A percentile compares a stretch with the other conserved stretches of the same genome.
phyloP scores from a whole-genome alignment of 2,113 vertebrate genomes.

The Nannobrachium achirus region DNA sequence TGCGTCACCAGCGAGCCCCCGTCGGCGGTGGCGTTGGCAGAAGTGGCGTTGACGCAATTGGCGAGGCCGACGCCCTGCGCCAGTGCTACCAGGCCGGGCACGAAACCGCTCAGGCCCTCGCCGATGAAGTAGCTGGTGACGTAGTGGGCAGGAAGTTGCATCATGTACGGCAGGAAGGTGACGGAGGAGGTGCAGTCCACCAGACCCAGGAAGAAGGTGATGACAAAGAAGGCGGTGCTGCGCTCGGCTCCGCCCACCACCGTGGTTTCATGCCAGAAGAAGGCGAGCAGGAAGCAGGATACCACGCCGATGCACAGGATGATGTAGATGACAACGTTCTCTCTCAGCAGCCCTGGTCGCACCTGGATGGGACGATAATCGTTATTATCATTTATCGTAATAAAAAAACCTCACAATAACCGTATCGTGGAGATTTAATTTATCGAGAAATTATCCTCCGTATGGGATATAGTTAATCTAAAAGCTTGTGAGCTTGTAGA shows the following conservation, averaged over 20 bases:
- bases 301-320: constrained; percentile 80
- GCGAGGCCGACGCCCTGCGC: constrained; percentile 88
- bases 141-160: constrained; percentile 85
- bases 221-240: constrained; percentile 87
- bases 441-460: no score
- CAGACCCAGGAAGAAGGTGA: constrained; percentile 91
- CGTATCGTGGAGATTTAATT: no score
- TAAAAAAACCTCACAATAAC: no score
- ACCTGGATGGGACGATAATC: no score
- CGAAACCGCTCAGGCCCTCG: constrained; percentile 91
- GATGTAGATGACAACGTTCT: constrained; percentile 79
- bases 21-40: constrained; percentile 26
- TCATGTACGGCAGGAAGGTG: constrained; percentile 97
- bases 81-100: constrained; percentile 87
- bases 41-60: constrained; percentile 80
- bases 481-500: no score
- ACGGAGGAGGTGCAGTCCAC: constrained; percentile 97
- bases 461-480: no score
- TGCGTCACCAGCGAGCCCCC: constrained; percentile 40
- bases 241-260: constrained; percentile 59
- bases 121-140: constrained; percentile 90
- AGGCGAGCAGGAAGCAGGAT: constrained; percentile 84
- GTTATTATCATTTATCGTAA: no score
- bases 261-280: constrained; percentile 85
- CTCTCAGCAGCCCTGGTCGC: constrained; percentile 80